Percentiles rank a stretch among this genome's conserved stretches.
phyloP scores from a whole-genome alignment of 92 coral and sea anemone genomes.

The Ricordea florida region DNA sequence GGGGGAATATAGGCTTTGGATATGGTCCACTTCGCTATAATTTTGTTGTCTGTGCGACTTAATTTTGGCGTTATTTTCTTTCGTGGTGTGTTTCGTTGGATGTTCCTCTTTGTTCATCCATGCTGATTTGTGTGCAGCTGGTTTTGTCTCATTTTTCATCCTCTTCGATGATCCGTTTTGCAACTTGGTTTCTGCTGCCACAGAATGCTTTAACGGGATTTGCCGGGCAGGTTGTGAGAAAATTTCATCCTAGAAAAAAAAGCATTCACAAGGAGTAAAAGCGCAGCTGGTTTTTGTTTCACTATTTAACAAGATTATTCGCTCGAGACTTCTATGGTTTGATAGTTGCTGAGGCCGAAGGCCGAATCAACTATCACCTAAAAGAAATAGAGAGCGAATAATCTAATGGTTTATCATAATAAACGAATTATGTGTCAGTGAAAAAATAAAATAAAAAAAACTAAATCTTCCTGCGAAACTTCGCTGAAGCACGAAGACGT shows the following conservation, averaged over 20 bases:
- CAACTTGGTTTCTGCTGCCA: slow-evolving; percentile 20
- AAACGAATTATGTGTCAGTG: too few relatives aligned
- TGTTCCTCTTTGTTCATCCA: slow-evolving; percentile 27
- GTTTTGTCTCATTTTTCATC: slow-evolving; percentile 5
- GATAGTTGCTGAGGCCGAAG: too few relatives aligned
- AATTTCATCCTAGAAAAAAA: slow-evolving; percentile 66
- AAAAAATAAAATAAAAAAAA: too few relatives aligned
- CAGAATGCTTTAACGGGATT: slow-evolving; percentile 2
- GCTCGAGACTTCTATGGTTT: too few relatives aligned
- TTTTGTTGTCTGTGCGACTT: slow-evolving; percentile 68
- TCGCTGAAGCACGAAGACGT: too few relatives aligned
- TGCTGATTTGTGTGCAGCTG: slow-evolving; percentile 40
- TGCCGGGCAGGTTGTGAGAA: slow-evolving; percentile 61
- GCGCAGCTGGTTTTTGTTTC: too few relatives aligned
- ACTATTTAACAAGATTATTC: too few relatives aligned
- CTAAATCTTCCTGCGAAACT: too few relatives aligned
- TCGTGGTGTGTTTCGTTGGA: not conserved
- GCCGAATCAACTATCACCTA: too few relatives aligned
- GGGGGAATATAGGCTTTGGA: slow-evolving; percentile 55
- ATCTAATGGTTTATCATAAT: too few relatives aligned
- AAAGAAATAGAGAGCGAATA: too few relatives aligned
- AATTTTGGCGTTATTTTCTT: slow-evolving; percentile 6
- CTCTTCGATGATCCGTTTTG: slow-evolving; percentile 9
- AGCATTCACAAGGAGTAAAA: not conserved
- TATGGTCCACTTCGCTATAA: slow-evolving; percentile 67